phyloP scores from a whole-genome alignment of 2,113 vertebrate genomes.

The Leiothrix lutea region DNA sequence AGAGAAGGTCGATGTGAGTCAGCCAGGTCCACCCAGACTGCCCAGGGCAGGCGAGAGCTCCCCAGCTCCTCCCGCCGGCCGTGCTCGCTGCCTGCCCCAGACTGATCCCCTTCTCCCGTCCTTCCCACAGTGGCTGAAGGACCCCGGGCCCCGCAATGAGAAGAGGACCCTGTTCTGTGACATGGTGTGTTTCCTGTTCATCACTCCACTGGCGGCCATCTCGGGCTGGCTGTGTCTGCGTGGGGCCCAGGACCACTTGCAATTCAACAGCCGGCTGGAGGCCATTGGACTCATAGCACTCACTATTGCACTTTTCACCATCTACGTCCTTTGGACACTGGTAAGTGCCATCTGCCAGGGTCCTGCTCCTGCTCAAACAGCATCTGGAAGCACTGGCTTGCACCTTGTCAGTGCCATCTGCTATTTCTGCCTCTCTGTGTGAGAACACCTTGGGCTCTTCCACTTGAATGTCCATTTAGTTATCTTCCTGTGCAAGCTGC shows the following conservation, averaged over 20 bases:
- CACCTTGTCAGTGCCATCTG: fast-evolving
- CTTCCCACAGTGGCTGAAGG: slow-evolving; percentile 86
- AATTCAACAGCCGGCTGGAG: slow-evolving; percentile 92
- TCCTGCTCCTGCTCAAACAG: background rate
- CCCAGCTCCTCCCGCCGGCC: fast-evolving
- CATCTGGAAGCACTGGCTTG: fast-evolving
- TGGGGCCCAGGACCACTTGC: slow-evolving; percentile 92
- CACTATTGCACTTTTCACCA: slow-evolving; percentile 96
- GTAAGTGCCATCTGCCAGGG: slow-evolving; percentile 71
- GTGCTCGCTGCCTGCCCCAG: fast-evolving
- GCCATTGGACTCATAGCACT: slow-evolving; percentile 93
- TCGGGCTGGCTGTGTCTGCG: slow-evolving; percentile 95
- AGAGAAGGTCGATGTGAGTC: background rate
- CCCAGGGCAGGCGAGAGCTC: fast-evolving
- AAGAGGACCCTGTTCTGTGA: slow-evolving; percentile 94
- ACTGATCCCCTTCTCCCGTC: fast-evolving
- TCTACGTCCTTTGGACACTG: slow-evolving; percentile 96
- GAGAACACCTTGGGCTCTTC: background rate
- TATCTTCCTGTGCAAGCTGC: background rate
- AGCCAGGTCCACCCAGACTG: fast-evolving
- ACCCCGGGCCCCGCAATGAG: slow-evolving; percentile 90
- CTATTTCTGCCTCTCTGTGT: background rate
- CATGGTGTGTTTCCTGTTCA: slow-evolving; percentile 96
- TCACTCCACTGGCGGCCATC: slow-evolving; percentile 91
- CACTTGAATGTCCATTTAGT: background rate